Evolutionary conservation across 1,140 invertebrate genomes (phyloP).

Genomic region (Drosophila tristis): DNA sequence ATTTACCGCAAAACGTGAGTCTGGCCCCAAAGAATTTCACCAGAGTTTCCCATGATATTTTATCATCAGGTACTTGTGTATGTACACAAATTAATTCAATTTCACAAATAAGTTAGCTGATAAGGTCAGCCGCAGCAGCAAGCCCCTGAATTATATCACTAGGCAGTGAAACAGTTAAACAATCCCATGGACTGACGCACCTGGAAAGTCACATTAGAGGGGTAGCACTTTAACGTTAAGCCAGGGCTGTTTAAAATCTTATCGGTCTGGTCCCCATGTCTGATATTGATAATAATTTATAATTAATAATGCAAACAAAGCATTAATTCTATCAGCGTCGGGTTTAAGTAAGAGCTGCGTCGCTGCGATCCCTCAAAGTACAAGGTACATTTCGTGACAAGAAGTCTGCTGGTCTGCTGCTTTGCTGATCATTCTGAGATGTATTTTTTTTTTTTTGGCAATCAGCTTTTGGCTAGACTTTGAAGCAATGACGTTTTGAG

Average conservation of each 20-base stretch:
- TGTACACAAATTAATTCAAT: not conserved
- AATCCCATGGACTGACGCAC: conserved; percentile 11
- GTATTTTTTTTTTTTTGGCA: not conserved
- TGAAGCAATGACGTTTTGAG: conserved; percentile 18
- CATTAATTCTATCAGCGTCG: not conserved
- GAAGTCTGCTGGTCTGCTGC: conserved; percentile 14
- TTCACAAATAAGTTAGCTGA: conserved; percentile 12
- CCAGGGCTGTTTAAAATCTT: conserved; percentile 40
- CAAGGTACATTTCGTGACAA: conserved; percentile 12
- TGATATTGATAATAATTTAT: conserved; percentile 45
- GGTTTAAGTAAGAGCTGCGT: not conserved
- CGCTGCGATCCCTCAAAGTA: conserved; percentile 1
- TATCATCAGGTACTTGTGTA: conserved; percentile 2
- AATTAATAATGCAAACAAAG: conserved; percentile 14
- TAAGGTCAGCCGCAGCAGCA: not conserved
- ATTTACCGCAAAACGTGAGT: conserved; percentile 56
- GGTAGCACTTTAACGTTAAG: conserved; percentile 17
- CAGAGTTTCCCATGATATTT: too few relatives aligned
- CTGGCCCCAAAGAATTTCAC: conserved; percentile 15
- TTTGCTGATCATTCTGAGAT: conserved; percentile 3
- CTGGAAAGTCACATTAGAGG: conserved; percentile 12
- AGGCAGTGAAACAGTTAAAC: conserved; percentile 12
- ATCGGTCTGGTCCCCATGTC: conserved; percentile 21
- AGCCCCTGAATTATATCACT: conserved; percentile 17
- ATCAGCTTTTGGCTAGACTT: conserved; percentile 13